phyloP scores from a whole-genome alignment of 2,797 vertebrate species.

The Xenopus petersii region DNA sequence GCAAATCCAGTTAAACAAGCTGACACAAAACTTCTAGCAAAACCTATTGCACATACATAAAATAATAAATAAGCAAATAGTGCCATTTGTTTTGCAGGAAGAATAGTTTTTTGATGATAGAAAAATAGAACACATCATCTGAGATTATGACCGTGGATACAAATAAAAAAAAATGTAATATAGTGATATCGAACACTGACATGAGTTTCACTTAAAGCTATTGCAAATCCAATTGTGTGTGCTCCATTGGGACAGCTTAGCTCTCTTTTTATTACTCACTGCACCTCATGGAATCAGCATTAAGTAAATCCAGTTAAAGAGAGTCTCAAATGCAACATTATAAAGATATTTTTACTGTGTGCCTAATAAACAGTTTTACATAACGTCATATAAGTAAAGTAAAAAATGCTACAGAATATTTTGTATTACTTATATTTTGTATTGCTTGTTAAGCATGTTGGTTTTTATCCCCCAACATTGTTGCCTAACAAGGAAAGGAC shows the following conservation, averaged over 20 bases:
- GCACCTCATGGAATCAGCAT: conserved; percentile 24
- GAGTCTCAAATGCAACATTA: conserved; percentile 42
- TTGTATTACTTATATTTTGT: conserved; percentile 5
- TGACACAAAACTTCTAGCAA: no score
- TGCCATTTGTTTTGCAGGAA: not conserved
- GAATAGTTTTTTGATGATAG: not conserved
- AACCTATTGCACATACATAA: no score
- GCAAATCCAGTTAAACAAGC: no score
- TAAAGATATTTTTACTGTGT: conserved; percentile 22
- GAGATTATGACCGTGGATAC: conserved; percentile 9
- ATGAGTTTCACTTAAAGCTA: conserved; percentile 42
- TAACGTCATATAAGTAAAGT: not conserved
- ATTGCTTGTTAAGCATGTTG: no score
- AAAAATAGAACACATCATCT: not conserved
- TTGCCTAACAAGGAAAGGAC: no score
- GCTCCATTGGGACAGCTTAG: conserved; percentile 56
- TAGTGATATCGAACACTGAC: conserved; percentile 53
- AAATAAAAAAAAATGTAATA: conserved; percentile 57
- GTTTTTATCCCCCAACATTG: no score
- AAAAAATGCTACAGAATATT: not conserved
- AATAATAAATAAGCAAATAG: no score
- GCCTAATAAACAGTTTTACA: conserved; percentile 3
- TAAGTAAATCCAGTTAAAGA: conserved; percentile 36
- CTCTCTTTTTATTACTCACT: conserved; percentile 50
- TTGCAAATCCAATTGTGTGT: conserved; percentile 53